Conservation (phyloP, 2,888 invertebrate genomes). For the Chydorus sphaericus region DNA sequence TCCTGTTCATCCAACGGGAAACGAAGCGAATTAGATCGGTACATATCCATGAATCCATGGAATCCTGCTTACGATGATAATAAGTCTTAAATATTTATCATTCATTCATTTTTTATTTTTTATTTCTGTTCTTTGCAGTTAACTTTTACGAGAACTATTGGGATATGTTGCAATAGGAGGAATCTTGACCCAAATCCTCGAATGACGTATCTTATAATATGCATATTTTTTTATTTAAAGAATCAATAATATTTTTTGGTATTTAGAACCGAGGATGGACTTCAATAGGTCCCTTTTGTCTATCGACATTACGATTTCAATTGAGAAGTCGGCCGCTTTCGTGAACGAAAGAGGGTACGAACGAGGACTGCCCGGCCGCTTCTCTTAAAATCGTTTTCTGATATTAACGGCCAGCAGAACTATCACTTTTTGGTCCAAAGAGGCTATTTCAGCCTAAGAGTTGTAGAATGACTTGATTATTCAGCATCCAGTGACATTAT, state of each 20-base stretch:
- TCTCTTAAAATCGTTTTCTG: constrained; percentile 30
- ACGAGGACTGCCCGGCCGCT: constrained; percentile 27
- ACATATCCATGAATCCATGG: constrained; percentile 61
- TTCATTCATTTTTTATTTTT: background rate
- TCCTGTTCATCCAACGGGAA: constrained; percentile 87
- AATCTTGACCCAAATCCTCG: constrained; percentile 31
- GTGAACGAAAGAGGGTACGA: constrained; percentile 45
- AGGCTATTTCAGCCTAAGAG: no score
- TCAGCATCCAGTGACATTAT: no score
- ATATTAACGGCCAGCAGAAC: constrained; percentile 20
- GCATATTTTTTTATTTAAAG: no score
- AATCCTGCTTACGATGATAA: constrained; percentile 71
- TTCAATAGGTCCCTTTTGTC: constrained; percentile 62
- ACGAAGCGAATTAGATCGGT: constrained; percentile 54
- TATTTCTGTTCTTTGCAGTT: constrained; percentile 34
- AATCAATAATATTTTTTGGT: no score
- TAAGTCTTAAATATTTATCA: constrained; percentile 28
- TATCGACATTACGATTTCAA: constrained; percentile 28
- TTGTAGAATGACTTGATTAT: no score
- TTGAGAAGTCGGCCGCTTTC: constrained; percentile 45
- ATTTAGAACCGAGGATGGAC: constrained; percentile 94
- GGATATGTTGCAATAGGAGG: constrained; percentile 64
- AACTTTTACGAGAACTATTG: constrained; percentile 77
- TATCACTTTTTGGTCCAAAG: constrained; percentile 15
- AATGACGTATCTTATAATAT: no score